A percentile compares a stretch with the other conserved stretches of the same genome.
Conservation (phyloP, 1,140 invertebrate genomes). For the Caenorhabditis brenneri region DNA sequence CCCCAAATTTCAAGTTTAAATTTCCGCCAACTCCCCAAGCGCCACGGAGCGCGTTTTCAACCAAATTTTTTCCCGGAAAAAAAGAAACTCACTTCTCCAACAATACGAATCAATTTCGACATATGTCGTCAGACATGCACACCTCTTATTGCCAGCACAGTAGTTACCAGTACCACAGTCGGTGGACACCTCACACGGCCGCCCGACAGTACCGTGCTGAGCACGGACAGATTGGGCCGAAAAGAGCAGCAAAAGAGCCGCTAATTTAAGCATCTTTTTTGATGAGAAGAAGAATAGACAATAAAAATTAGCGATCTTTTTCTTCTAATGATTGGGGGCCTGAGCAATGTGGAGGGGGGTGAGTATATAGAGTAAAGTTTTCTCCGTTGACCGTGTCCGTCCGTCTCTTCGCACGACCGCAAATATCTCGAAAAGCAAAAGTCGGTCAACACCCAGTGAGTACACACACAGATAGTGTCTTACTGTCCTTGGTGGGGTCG, state of each 20-base stretch:
- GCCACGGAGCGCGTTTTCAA: too few relatives aligned
- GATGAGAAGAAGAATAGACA: not conserved
- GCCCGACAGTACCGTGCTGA: constrained; percentile 67
- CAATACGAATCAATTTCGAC: constrained; percentile 70
- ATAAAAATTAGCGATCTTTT: too few relatives aligned
- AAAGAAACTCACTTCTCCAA: constrained; percentile 66
- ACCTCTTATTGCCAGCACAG: constrained; percentile 70
- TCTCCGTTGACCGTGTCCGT: constrained; percentile 20
- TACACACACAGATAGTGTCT: too few relatives aligned
- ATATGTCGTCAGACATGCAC: constrained; percentile 70
- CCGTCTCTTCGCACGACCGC: constrained; percentile 5
- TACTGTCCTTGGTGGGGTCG: too few relatives aligned
- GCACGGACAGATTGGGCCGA: constrained; percentile 7
- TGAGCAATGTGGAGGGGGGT: not conserved
- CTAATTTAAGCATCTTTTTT: constrained; percentile 20
- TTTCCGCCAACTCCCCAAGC: too few relatives aligned
- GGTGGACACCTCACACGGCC: constrained; percentile 67
- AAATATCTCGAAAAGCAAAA: not conserved
- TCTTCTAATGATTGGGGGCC: not conserved
- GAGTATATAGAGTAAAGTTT: not conserved
- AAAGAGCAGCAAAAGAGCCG: constrained; percentile 31
- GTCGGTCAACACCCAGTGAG: not conserved
- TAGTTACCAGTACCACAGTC: constrained; percentile 71
- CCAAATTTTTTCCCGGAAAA: too few relatives aligned
- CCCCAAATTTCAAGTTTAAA: too few relatives aligned